These are phyloP conservation scores for Exephanes ischioxanthus DNA, from an alignment of 2,888 invertebrate species.

Conservation along the genomic window DNA sequence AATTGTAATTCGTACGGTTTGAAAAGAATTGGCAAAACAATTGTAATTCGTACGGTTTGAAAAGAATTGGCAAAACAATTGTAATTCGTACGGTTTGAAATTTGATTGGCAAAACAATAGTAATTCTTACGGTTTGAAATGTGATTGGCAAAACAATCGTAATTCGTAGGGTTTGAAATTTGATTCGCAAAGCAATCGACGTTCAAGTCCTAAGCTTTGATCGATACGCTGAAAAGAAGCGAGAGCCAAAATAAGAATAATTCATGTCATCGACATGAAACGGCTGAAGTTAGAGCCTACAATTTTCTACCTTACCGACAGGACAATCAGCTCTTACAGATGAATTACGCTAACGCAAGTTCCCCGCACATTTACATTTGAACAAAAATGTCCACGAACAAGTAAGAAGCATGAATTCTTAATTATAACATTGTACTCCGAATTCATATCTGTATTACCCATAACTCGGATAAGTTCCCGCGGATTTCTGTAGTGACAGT, in stretches of 20 bases:
- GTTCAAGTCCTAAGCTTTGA: background rate
- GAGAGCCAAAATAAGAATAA: background rate
- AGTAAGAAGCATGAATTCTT: background rate
- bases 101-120: no score
- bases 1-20: no score
- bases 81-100: background rate
- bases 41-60: no score
- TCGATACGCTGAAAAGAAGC: background rate
- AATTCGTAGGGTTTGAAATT: no score
- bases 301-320: constrained; percentile 1
- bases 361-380: no score
- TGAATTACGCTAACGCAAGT: no score
- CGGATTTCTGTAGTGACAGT: constrained; percentile 92
- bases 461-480: constrained; percentile 91
- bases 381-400: background rate
- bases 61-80: no score
- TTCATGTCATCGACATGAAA: background rate
- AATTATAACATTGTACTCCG: background rate
- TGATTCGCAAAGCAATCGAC: no score
- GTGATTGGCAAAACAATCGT: no score
- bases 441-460: constrained; percentile 84
- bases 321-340: background rate
- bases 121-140: no score
- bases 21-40: no score
- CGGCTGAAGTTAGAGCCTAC: background rate